phyloP scores from a whole-genome alignment of 2,113 vertebrate genomes.

The Tenebrosternarchus preto region DNA sequence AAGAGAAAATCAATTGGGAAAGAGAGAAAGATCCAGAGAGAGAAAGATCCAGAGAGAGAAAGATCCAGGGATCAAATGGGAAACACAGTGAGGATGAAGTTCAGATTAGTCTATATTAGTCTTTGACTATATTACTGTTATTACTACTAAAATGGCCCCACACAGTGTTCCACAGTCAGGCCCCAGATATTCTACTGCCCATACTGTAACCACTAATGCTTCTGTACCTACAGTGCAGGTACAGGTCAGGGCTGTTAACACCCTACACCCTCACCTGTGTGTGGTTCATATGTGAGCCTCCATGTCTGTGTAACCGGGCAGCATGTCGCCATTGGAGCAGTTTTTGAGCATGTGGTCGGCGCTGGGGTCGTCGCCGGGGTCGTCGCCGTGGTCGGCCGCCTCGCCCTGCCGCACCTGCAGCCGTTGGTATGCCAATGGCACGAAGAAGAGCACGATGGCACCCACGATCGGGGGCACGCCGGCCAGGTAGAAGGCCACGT shows the following conservation, averaged over 20 bases:
- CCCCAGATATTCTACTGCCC: too few relatives aligned
- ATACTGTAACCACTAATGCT: too few relatives aligned
- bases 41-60: neutral
- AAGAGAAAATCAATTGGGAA: neutral
- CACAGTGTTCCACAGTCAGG: too few relatives aligned
- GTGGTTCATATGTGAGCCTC: conserved; percentile 85
- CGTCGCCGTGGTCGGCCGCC: conserved; percentile 79
- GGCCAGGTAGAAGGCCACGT: conserved; percentile 91
- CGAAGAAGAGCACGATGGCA: conserved; percentile 85
- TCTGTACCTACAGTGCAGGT: too few relatives aligned
- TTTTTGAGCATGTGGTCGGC: conserved; percentile 69
- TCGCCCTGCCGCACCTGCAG: conserved; percentile 73
- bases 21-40: conserved; percentile 9
- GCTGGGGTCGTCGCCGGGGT: conserved; percentile 59
- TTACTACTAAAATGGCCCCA: too few relatives aligned
- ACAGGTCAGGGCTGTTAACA: too few relatives aligned
- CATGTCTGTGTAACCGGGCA: conserved; percentile 85
- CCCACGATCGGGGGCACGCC: conserved; percentile 92
- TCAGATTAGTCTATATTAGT: neutral
- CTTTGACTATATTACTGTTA: neutral
- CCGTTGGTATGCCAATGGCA: conserved; percentile 84
- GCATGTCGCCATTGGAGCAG: conserved; percentile 81
- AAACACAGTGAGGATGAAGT: neutral
- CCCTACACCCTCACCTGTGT: conserved; percentile 31
- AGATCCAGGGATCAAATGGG: neutral